Evolutionary conservation across 2,113 vertebrate genomes (phyloP), one percentile per base, ranked within the genome.

Genomic region (Noctilio leporinus): DNA sequence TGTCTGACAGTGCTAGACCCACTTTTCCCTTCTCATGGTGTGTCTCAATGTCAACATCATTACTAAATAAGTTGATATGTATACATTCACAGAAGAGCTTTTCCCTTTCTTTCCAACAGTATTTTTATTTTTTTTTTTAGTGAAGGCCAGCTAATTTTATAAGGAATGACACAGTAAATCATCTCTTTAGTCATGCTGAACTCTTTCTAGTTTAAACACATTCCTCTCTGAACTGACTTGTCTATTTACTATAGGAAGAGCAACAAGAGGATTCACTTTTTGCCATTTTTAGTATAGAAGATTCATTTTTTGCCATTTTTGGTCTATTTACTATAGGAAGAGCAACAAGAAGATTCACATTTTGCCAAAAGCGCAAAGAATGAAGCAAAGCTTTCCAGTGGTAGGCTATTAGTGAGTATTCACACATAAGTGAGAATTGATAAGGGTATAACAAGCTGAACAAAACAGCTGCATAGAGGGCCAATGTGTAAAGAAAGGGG

Each of bases 271-370:
- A 72, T 67, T 69, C 43, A 40, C 53, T 87, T 86, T 80, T 91
- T 86, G 55, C 57, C 94, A 93, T 93, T 94, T 96, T 96, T 90
- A 91, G 76, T 77, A 95, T 73, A 87, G 76, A 76, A 93, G n/a
- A n/a, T n/a, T n/a, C n/a, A n/a, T 76, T 49, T 49, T 49, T 49
- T 49, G 49, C 49, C 49, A n/a, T n/a, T n/a, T n/a, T n/a, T n/a
- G n/a, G 4, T 67, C n/a, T 89, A 65, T 81, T 96, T 95, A 93
- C 86, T 89, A 94, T 7, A 95, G 64, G 55, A 97, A 96, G 5
- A 20, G 22, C 96, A 51, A 80, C 9, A 76, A 82, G 59, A 88
- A 8, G 15, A 72, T 67, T 69, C 43, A 40, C 53, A 93, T 28
- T 62, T 62, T 62, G 55, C 35, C 73, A 91, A n/a, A 10, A 95